Base-by-base conservation (phyloP, 2,113 vertebrate genomes). In the Uropsilus gracilis region DNA sequence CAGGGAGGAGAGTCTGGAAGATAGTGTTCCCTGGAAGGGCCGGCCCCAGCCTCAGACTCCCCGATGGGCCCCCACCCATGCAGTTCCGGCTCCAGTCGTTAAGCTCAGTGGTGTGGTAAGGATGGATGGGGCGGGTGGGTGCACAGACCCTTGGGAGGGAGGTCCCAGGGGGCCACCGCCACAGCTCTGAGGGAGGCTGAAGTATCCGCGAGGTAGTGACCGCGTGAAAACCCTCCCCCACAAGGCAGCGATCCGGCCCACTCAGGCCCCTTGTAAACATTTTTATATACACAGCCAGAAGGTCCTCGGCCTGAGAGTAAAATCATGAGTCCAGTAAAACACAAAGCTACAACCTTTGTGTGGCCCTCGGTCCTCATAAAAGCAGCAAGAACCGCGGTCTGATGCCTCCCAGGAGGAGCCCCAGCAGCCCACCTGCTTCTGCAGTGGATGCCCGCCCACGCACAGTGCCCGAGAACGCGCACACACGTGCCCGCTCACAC, bases 111-210 rank as follows among this genome's bases (percentile, higher is more conserved):
- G 9, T 0, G 10, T 4, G 30, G 59, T 0, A 34, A 39, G 28
- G 61, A 14, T 39, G 8, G 0, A 37, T 0, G 16, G 37, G 64
- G 44, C 0, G 16, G 37, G 64, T 34, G 3, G 0, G 3, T 0
- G 2, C 26, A 55, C 0, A 9, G 57, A 22, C 28, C 59, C 6
- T 0, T 34, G 46, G 46, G 22, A 39, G 4, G 1, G 30, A 66
- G 10, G 2, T 5, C 13, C 17, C 22, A 2, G 2, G 1, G 28
- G 8, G 50, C 69, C 26, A 7, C 34, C 14, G 8, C 53, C 68
- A 77, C 0, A 0, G n/a, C 4, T 75, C 32, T 0, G 2, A 17
- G 37, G 1, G 55, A 11, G 42, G 30, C 72, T 39, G 5, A 17
- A n/a, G n/a, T 1, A 20, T n/a, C 37, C 8, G 55, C 59, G 55